phyloP scores from a whole-genome alignment of 2,113 vertebrate genomes.

The Ornithorhynchus anatinus region DNA sequence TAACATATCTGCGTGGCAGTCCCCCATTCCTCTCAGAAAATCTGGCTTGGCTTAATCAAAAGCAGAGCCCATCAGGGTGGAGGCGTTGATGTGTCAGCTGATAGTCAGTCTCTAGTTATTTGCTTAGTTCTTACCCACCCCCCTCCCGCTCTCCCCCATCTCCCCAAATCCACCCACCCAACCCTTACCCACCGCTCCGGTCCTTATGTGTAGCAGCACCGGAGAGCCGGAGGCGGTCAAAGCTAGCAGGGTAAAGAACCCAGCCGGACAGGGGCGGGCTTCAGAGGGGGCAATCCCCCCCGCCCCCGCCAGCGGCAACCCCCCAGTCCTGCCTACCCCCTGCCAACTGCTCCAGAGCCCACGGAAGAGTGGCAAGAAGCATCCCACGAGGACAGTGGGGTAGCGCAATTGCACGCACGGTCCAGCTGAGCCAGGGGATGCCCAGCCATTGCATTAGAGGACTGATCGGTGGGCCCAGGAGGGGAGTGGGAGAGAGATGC shows the following conservation, averaged over 20 bases:
- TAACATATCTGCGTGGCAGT: neutral
- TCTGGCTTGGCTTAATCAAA: constrained; percentile 41
- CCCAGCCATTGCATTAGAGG: neutral
- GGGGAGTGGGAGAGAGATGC: neutral
- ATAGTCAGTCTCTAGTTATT: constrained; percentile 61
- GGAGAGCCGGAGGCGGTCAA: constrained; percentile 10
- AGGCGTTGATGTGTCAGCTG: constrained; percentile 69
- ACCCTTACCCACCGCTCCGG: constrained; percentile 55
- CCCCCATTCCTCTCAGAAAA: constrained; percentile 29
- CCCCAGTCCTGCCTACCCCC: constrained; percentile 26
- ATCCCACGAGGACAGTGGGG: neutral
- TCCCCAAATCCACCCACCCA: constrained; percentile 68
- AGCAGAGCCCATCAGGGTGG: constrained; percentile 57
- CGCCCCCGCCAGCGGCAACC: constrained; percentile 37
- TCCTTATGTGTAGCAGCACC: constrained; percentile 43
- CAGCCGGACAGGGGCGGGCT: neutral
- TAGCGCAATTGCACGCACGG: neutral
- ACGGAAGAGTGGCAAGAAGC: neutral
- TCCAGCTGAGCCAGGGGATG: constrained; percentile 25
- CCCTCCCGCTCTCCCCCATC: constrained; percentile 63
- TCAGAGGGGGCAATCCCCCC: constrained; percentile 18
- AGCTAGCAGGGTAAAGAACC: neutral
- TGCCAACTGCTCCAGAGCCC: neutral
- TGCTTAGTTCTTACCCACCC: constrained; percentile 70
- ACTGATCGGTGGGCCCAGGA: constrained; percentile 26